Percentiles rank a stretch among this genome's conserved stretches.
Evolutionary conservation across 2,888 invertebrate genomes (phyloP).

Genomic region (Pandemis cinnamomeana): DNA sequence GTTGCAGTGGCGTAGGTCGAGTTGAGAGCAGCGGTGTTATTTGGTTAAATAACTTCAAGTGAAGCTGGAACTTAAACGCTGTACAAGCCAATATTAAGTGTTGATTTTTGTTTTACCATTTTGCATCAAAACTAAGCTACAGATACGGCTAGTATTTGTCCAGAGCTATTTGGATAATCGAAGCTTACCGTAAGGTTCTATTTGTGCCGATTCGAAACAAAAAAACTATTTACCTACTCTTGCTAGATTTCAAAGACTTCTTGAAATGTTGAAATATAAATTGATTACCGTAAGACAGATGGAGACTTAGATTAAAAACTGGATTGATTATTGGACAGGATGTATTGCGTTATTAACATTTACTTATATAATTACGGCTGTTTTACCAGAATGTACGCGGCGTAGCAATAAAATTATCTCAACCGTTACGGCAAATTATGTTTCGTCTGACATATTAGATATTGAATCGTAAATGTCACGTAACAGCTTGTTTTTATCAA

Average conservation of each 20-base stretch:
- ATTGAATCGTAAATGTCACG: slow-evolving; percentile 15
- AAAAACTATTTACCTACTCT: background rate
- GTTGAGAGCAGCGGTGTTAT: slow-evolving; percentile 47
- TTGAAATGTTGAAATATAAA: background rate
- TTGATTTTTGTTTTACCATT: background rate
- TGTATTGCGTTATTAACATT: background rate
- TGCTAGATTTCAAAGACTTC: background rate
- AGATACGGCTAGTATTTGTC: background rate
- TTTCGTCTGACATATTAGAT: slow-evolving; percentile 1
- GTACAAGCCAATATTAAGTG: background rate
- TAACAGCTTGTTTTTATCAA: slow-evolving; percentile 16
- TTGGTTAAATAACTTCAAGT: slow-evolving; percentile 7
- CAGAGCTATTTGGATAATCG: background rate
- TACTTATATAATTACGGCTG: background rate
- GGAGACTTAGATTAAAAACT: background rate
- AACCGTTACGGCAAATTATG: background rate
- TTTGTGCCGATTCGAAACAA: background rate
- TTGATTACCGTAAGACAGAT: background rate
- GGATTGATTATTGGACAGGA: background rate
- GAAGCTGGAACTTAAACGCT: background rate
- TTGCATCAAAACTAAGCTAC: background rate
- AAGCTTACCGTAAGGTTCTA: background rate
- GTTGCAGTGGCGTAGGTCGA: slow-evolving; percentile 76
- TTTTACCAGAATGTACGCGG: background rate
- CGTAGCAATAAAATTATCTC: background rate